These are phyloP conservation scores for Orchestia grillus DNA, from an alignment of 1,140 invertebrate species.

Conservation along the genomic window DNA sequence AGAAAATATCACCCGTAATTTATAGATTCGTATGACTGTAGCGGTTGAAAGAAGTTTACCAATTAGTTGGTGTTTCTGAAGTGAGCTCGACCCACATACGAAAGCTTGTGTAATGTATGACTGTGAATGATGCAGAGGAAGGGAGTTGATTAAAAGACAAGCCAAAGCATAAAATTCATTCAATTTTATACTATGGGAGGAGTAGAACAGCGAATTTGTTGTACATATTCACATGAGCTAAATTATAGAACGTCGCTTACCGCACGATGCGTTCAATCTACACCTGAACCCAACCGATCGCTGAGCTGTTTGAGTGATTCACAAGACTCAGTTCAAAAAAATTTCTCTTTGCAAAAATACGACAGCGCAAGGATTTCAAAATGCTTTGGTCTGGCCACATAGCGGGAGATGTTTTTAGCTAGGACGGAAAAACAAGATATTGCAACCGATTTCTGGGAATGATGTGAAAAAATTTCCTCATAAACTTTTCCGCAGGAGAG, in stretches of 20 bases:
- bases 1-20: neutral
- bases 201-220: neutral
- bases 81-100: neutral
- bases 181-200: neutral
- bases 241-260: neutral
- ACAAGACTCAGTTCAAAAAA: neutral
- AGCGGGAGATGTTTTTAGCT: neutral
- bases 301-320: neutral
- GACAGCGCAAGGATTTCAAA: neutral
- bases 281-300: neutral
- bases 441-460: neutral
- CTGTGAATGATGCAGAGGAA: neutral
- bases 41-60: neutral
- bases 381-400: neutral
- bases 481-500: neutral
- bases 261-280: neutral
- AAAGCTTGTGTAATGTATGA: neutral
- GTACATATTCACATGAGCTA: neutral
- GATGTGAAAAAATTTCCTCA: neutral
- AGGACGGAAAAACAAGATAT: neutral
- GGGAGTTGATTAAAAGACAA: neutral
- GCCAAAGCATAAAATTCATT: neutral
- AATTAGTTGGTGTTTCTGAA: neutral
- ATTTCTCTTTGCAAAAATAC: neutral
- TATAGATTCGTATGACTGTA: neutral